phyloP scores from a whole-genome alignment of 1,140 invertebrate species.

The Cepaea nemoralis region DNA sequence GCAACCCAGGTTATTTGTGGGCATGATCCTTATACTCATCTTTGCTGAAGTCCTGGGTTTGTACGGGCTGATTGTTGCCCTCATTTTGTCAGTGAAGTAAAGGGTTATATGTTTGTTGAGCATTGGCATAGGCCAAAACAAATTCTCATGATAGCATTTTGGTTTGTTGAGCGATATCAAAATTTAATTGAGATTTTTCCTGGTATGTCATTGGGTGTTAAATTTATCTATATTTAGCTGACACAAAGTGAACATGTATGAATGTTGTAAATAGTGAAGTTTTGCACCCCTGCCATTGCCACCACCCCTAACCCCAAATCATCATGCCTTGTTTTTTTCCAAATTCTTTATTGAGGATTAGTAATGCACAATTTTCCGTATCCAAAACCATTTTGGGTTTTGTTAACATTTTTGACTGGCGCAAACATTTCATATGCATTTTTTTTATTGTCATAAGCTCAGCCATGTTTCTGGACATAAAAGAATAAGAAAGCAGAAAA shows the following conservation, averaged over 20 bases:
- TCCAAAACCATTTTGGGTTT: too few species aligned
- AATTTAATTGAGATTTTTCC: not conserved
- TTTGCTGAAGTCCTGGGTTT: constrained; percentile 99
- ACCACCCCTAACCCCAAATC: too few species aligned
- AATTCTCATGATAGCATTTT: not conserved
- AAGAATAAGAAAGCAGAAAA: too few species aligned
- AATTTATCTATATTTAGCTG: not conserved
- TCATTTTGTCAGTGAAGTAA: constrained; percentile 85
- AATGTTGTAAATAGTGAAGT: too few species aligned
- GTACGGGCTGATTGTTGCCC: constrained; percentile 98
- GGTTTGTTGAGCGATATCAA: not conserved
- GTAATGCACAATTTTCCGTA: too few species aligned
- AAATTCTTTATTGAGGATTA: too few species aligned
- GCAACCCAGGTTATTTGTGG: constrained; percentile 92
- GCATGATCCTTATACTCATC: constrained; percentile 99
- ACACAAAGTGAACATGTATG: not conserved
- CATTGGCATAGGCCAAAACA: not conserved
- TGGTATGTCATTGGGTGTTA: not conserved
- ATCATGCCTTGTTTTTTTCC: too few species aligned
- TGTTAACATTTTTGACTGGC: too few species aligned
- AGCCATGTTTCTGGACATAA: too few species aligned
- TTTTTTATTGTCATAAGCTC: too few species aligned
- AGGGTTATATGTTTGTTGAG: not conserved
- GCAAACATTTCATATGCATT: too few species aligned
- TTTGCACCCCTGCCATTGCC: too few species aligned